phyloP scores from a whole-genome alignment of 2,797 vertebrate species.

The Lagocephalus sceleratus region DNA sequence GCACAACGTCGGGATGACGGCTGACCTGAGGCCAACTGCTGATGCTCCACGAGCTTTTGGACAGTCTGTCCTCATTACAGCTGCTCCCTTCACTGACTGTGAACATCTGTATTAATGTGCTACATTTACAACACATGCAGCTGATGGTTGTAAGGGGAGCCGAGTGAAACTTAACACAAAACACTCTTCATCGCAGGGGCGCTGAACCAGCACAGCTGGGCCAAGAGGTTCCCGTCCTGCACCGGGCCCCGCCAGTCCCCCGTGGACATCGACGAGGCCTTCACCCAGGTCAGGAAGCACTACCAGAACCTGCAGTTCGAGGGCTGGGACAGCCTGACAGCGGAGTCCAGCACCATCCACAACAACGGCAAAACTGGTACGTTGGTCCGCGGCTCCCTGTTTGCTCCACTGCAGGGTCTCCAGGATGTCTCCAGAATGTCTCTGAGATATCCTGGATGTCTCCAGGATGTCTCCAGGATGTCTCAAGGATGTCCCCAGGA shows the following conservation, averaged over 20 bases:
- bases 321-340: conserved; percentile 76
- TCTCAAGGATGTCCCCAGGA: too few relatives aligned
- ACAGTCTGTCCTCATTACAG: conserved; percentile 13
- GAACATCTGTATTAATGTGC: not conserved
- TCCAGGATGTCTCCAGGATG: too few relatives aligned
- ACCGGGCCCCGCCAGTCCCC: conserved; percentile 90
- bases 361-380: conserved; percentile 95
- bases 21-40: conserved; percentile 17
- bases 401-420: too few relatives aligned
- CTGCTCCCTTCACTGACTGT: not conserved
- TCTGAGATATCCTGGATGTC: too few relatives aligned
- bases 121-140: too few relatives aligned
- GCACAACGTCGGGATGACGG: not conserved
- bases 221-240: conserved; percentile 87
- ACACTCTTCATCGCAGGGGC: conserved; percentile 71
- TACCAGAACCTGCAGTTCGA: conserved; percentile 89
- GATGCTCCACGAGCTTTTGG: conserved; percentile 19
- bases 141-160: too few relatives aligned
- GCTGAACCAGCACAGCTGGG: conserved; percentile 89
- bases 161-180: too few relatives aligned
- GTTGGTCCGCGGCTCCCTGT: not conserved
- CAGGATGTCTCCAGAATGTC: too few relatives aligned
- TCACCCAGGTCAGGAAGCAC: conserved; percentile 89
- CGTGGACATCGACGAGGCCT: conserved; percentile 91
- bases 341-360: conserved; percentile 75